Base-by-base conservation (phyloP, 2,888 invertebrate species). In the Metellina segmentata region DNA sequence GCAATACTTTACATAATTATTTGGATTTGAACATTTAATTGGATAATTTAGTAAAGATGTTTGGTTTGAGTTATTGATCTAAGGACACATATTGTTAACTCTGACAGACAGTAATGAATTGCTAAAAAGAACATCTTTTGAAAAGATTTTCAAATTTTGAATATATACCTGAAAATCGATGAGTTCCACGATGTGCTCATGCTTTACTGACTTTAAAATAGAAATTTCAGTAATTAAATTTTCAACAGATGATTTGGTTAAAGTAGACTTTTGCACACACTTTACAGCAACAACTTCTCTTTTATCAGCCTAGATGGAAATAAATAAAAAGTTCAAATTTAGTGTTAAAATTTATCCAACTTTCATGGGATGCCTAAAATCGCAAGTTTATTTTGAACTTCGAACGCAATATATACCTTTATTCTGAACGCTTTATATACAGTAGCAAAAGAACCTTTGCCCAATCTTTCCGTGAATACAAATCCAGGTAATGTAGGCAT, bases 161-260 rank as follows among this genome's bases (percentile, higher is more conserved):
- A n/a, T 51, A 91, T 88, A 83, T 93, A 95, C 95, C 94, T 94
- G 94, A 93, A 98, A 98, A 94, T 98, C 97, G 94, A 96, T 96
- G 96, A 98, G 96, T 85, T 97, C 96, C 0, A 98, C 98, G 82
- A 98, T 97, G 94, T 98, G 96, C 1, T 97, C 96, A 94, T 98
- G 98, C 34, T 96, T 96, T 0, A 98, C 95, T 0, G 96, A 96
- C 94, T 98, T 98, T 93, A 98, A 95, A 34, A 98, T 95, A 69
- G 96, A 96, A 70, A 98, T 98, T 96, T 98, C 98, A 0, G 97
- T 97, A 79, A 98, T 96, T 34, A 98, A 95, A 95, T 97, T 97
- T 94, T 98, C 97, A 8, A 97, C 96, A 0, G 97, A 97, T 0
- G 96, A 95, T 89, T 96, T 96, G 0, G 97, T 97, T 74, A 98